A percentile compares a stretch with the other conserved stretches of the same genome.
Evolutionary conservation across 2,113 vertebrate species (phyloP).

Genomic region (Isichthys henryi): DNA sequence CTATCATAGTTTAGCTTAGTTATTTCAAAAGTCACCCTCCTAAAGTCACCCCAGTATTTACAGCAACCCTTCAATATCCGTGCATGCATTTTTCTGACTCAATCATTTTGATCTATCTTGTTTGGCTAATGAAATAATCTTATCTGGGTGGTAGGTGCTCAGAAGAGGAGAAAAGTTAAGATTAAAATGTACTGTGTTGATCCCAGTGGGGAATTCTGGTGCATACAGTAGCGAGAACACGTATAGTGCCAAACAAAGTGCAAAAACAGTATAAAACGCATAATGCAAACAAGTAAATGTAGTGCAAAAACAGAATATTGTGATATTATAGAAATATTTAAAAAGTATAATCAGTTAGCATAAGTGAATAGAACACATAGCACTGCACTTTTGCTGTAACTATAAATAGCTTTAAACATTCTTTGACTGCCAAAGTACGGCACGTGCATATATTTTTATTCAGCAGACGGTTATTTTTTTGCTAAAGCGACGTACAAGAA

Average conservation of each 20-base stretch:
- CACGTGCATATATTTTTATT: neutral
- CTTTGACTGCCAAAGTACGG: neutral
- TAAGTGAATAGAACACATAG: neutral
- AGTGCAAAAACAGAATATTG: neutral
- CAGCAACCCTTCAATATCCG: neutral
- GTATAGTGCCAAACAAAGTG: neutral
- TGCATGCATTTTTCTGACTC: neutral
- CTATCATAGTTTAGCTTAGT: neutral
- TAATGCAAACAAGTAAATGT: neutral
- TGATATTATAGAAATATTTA: neutral
- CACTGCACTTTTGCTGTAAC: neutral
- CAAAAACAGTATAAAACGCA: neutral
- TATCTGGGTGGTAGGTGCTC: no score
- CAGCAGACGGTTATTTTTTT: neutral
- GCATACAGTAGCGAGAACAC: neutral
- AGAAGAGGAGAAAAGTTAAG: no score
- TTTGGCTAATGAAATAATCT: neutral
- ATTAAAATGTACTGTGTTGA: neutral
- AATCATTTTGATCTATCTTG: neutral
- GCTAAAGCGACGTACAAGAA: neutral
- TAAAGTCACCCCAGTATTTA: neutral
- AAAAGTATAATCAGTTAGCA: neutral
- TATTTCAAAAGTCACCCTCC: neutral
- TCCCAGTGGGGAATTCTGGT: neutral
- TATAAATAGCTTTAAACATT: neutral